A percentile compares a stretch with the other conserved stretches of the same genome.
Evolutionary conservation across 2,888 invertebrate genomes (phyloP).

Genomic region (Apamea sordens): DNA sequence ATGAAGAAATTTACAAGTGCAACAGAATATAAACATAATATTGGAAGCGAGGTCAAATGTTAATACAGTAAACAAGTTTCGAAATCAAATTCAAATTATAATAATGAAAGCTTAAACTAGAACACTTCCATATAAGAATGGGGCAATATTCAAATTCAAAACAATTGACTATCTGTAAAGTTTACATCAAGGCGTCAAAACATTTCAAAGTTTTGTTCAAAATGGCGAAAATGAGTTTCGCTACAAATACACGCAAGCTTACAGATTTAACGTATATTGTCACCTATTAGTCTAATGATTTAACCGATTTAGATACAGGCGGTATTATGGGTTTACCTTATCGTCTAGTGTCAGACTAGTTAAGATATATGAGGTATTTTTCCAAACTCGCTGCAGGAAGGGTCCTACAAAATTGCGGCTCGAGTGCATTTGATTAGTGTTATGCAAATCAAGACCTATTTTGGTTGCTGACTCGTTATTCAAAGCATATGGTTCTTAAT

Average conservation of each 20-base stretch:
- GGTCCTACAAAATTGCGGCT: neutral
- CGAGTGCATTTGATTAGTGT: conserved; percentile 9
- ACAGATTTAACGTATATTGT: conserved; percentile 31
- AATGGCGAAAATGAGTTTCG: conserved; percentile 6
- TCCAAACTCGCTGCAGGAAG: neutral
- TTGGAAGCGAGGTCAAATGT: conserved; percentile 42
- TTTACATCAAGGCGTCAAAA: neutral
- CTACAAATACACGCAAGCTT: conserved; percentile 13
- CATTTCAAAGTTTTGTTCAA: conserved; percentile 26
- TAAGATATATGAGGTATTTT: conserved; percentile 31
- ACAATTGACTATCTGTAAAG: conserved; percentile 13
- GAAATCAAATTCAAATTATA: conserved; percentile 39
- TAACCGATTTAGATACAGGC: conserved; percentile 59
- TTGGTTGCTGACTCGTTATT: conserved; percentile 21
- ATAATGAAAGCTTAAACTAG: conserved; percentile 40
- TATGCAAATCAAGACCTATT: conserved; percentile 26
- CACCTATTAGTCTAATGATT: conserved; percentile 51
- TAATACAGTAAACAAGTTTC: conserved; percentile 46
- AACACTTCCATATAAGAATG: conserved; percentile 21
- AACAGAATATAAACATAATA: conserved; percentile 8
- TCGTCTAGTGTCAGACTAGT: conserved; percentile 34
- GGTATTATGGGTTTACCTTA: conserved; percentile 45
- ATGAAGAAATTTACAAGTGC: conserved; percentile 23
- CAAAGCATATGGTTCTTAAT: conserved; percentile 17
- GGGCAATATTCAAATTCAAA: conserved; percentile 24